Conservation (phyloP, 2,113 vertebrate species). For the Cephalopterus ornatus region DNA sequence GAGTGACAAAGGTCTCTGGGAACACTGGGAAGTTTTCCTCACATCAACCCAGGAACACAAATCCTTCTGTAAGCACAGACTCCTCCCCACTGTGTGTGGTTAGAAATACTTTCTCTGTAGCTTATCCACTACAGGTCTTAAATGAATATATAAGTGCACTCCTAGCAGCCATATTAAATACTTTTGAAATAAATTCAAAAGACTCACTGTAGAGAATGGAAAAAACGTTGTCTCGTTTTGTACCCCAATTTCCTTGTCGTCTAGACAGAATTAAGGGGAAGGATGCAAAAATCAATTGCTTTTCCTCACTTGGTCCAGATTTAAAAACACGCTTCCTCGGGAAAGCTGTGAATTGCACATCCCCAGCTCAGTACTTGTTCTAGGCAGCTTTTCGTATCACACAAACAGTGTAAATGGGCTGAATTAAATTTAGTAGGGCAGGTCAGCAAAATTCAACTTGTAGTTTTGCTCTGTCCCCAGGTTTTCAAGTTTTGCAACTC, state of each 20-base stretch:
- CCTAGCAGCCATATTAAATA: background rate
- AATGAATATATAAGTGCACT: background rate
- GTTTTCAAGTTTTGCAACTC: background rate
- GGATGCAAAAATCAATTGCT: background rate
- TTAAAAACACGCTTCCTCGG: background rate
- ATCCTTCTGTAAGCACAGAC: background rate
- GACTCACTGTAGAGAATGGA: background rate
- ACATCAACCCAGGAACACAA: accelerated
- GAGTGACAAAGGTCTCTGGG: background rate
- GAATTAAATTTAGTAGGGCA: background rate
- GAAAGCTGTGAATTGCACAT: background rate
- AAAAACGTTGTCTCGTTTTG: background rate
- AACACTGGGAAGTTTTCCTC: background rate
- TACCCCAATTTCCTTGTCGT: background rate
- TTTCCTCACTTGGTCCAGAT: background rate
- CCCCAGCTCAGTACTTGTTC: background rate
- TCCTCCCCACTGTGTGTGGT: accelerated
- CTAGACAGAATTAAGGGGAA: background rate
- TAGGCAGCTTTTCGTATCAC: background rate
- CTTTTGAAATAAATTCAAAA: background rate
- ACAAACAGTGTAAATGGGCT: background rate
- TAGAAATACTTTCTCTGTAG: background rate
- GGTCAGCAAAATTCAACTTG: background rate
- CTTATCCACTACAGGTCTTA: background rate
- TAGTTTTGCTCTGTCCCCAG: background rate